Evolutionary conservation across 2,888 invertebrate species (phyloP), one percentile per base, ranked within the genome.

Genomic region (Eupsilia transversa): DNA sequence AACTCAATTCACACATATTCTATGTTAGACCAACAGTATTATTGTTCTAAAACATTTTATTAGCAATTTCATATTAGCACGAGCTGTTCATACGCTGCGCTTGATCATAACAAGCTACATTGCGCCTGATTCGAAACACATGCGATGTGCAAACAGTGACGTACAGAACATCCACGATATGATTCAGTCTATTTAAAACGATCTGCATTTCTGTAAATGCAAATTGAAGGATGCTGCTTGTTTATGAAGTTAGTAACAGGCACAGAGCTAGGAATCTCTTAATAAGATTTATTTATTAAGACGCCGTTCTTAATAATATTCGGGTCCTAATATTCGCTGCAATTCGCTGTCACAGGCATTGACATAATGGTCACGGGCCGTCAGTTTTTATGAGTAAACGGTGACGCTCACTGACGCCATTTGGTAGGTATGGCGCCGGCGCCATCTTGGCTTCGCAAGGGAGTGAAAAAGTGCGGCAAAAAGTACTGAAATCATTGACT

Each of bases 71-170:
- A 67, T 79, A 85, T 86, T 87, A 86, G 87, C 82, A 90, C 85
- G 87, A 89, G 86, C 83, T 82, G 74, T 85, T 85, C 88, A 88
- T 90, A 84, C 77, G 80, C 72, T 79, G 88, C 77, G 74, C 80
- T 75, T 79, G 87, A 89, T 88, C 85, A 80, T 90, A 89, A 90
- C 87, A 87, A 88, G 82, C 78, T 88, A 89, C 69, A 76, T 84
- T 88, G 86, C 85, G 79, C 86, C 86, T 91, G 90, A 93, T 92
- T 89, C 80, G 84, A 89, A 90, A 89, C 92, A 89, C 91, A 87
- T 91, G 90, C 83, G 88, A 82, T 57, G 43, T 35, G 82, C 84
- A 87, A 81, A 82, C 71, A 83, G 71, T 82, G 74, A 78, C 82
- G 85, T 69, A 63, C 49, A 52, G 66, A 74, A 67, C 61, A 72